These are phyloP conservation scores for Dolichoris vasculosae DNA, from an alignment of 1,140 invertebrate species.

Conservation along the genomic window DNA sequence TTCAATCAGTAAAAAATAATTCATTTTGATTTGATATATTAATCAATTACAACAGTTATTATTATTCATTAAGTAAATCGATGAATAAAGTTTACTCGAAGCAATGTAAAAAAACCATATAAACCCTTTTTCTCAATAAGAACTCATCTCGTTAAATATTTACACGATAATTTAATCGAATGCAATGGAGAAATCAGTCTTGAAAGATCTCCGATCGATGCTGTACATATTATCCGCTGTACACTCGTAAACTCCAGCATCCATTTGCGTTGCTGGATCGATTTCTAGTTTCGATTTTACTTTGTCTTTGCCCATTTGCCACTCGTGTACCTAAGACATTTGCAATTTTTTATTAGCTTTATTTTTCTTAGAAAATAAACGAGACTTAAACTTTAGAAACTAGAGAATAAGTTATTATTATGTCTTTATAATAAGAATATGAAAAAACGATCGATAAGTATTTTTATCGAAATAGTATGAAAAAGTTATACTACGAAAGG, in stretches of 20 bases:
- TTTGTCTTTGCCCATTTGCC: slow-evolving; percentile 85
- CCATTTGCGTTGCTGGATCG: slow-evolving; percentile 94
- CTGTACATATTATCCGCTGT: slow-evolving; percentile 95
- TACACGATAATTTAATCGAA: slow-evolving; percentile 80
- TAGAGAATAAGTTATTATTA: too few relatives aligned
- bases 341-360: too few relatives aligned
- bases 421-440: too few relatives aligned
- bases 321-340: slow-evolving; percentile 85
- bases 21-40: neutral
- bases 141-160: neutral
- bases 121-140: neutral
- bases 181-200: slow-evolving; percentile 92
- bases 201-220: slow-evolving; percentile 90
- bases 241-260: slow-evolving; percentile 92
- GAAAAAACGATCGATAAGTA: too few relatives aligned
- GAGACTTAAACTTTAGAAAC: too few relatives aligned
- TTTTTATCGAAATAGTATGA: too few relatives aligned
- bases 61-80: neutral
- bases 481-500: too few relatives aligned
- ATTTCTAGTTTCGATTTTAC: slow-evolving; percentile 95
- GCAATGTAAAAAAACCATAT: neutral
- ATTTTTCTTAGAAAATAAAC: too few relatives aligned
- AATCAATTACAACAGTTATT: neutral
- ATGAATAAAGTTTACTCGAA: too few relatives aligned
- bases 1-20: neutral